These are phyloP conservation scores for Tiaroga cobitis DNA, from an alignment of 2,797 vertebrate species.

Conservation along the genomic window DNA sequence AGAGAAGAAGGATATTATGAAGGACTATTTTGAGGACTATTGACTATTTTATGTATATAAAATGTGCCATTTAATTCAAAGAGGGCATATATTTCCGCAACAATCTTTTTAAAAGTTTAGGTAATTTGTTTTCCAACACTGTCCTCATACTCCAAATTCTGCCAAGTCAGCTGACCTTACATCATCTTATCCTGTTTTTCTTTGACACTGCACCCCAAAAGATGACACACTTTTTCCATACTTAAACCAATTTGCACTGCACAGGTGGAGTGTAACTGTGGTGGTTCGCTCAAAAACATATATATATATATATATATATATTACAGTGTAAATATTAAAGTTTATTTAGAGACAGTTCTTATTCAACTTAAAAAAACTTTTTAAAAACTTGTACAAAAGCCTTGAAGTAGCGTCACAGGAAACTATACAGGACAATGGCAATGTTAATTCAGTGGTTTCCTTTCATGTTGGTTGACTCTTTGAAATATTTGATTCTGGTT, in stretches of 20 bases:
- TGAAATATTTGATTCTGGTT: background rate
- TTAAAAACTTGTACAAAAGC: constrained; percentile 5
- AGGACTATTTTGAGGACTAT: background rate
- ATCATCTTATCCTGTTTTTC: background rate
- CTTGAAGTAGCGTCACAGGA: background rate
- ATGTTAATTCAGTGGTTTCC: background rate
- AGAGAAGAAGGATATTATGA: background rate
- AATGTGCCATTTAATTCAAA: background rate
- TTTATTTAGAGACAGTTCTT: background rate
- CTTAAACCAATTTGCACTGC: background rate
- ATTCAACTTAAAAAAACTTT: background rate
- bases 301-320: background rate
- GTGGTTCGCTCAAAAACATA: background rate
- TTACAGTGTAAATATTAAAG: background rate
- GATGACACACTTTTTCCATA: background rate
- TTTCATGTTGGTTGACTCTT: background rate
- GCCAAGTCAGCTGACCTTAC: background rate
- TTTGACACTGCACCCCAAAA: background rate
- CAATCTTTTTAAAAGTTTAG: background rate
- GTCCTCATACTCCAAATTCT: background rate
- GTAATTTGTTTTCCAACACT: background rate
- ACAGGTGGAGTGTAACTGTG: background rate
- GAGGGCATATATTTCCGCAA: background rate
- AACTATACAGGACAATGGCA: background rate
- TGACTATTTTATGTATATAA: no score